Evolutionary conservation across 2,113 vertebrate species (phyloP).

Genomic region (Sphaerodactylus townsendi): DNA sequence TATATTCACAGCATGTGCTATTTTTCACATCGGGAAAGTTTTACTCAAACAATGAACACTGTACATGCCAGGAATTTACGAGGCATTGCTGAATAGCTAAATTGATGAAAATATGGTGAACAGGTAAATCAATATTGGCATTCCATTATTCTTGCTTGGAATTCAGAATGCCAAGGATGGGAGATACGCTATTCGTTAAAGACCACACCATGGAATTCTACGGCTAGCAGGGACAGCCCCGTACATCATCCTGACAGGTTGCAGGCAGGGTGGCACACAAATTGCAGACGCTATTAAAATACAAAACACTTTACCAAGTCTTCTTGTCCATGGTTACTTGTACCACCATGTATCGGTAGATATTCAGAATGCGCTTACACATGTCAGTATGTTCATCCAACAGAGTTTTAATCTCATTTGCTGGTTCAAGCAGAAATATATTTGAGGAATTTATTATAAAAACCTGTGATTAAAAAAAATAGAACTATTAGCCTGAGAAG

Average conservation of each 20-base stretch:
- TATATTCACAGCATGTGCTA: background rate
- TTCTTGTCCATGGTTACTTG: constrained; percentile 99
- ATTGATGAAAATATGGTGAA: background rate
- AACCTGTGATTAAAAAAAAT: constrained; percentile 76
- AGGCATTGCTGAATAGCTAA: background rate
- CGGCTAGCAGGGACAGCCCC: background rate
- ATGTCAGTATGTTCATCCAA: constrained; percentile 98
- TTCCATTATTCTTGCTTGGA: background rate
- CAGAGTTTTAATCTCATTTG: constrained; percentile 92
- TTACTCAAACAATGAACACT: background rate
- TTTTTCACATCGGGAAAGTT: background rate
- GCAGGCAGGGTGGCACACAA: background rate
- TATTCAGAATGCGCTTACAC: constrained; percentile 98
- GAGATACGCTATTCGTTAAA: background rate
- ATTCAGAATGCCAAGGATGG: background rate
- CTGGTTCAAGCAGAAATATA: constrained; percentile 95
- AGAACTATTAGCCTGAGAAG: constrained; percentile 3
- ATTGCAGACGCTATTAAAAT: constrained; percentile 30
- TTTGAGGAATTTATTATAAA: constrained; percentile 98
- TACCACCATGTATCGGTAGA: constrained; percentile 97
- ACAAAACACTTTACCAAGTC: constrained; percentile 86
- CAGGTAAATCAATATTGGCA: background rate
- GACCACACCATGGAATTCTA: no score
- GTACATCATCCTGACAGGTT: constrained; percentile 12
- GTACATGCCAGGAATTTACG: background rate